Conservation (phyloP, 2,113 vertebrate genomes). For the Collichthys lucidus region DNA sequence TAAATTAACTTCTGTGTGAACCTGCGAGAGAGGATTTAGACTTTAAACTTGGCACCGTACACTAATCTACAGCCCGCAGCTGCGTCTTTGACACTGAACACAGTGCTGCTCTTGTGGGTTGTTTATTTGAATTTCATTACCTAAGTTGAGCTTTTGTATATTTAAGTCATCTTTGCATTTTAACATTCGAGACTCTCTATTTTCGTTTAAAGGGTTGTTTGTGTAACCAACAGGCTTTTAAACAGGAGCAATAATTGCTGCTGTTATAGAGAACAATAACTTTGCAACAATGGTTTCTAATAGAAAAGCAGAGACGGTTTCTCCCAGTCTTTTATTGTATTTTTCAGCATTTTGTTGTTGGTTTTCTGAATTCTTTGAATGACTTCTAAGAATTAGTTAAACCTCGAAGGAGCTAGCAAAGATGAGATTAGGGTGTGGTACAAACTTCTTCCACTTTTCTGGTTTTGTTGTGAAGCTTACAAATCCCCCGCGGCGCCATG, state of each 20-base stretch:
- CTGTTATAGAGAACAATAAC: conserved; percentile 3
- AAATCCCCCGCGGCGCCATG: conserved; percentile 26
- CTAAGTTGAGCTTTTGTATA: background rate
- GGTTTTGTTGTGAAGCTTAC: conserved; percentile 23
- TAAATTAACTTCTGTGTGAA: conserved; percentile 47
- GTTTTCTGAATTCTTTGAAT: conserved; percentile 15
- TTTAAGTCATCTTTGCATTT: conserved; percentile 3
- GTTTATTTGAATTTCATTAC: conserved; percentile 41
- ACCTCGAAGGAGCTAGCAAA: conserved; percentile 1
- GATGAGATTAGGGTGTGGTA: conserved; percentile 21
- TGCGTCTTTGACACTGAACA: conserved; percentile 20
- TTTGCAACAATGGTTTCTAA: conserved; percentile 3
- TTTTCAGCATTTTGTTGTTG: background rate
- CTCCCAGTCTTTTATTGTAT: background rate
- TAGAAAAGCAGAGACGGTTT: background rate
- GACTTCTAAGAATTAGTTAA: conserved; percentile 20
- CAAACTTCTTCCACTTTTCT: conserved; percentile 24
- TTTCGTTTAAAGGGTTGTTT: conserved; percentile 25
- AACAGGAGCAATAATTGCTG: conserved; percentile 38
- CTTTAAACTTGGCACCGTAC: conserved; percentile 4
- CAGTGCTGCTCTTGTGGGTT: background rate
- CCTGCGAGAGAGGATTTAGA: conserved; percentile 25
- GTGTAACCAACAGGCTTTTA: background rate
- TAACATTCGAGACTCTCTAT: background rate
- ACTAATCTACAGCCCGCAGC: conserved; percentile 42